Base-by-base conservation (phyloP, 2,797 vertebrate species). In the Nannoperca australis region DNA sequence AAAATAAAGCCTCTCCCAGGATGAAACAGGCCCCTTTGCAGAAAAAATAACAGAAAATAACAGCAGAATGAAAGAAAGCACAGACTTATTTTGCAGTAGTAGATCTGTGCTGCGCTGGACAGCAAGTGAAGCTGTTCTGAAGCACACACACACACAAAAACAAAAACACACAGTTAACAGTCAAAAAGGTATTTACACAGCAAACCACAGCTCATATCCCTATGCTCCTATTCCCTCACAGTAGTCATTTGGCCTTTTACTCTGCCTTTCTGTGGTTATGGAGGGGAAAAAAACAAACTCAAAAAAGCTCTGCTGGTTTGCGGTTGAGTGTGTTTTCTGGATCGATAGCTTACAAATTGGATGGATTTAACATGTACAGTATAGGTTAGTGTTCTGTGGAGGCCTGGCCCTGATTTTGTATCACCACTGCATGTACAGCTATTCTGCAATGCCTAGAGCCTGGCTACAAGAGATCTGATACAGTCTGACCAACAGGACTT, bases 341-440 rank as follows among this genome's bases (percentile, higher is more conserved):
- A 91, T 93, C 82, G 44, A 91, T 92, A 77, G 67, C 64, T 27
- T 65, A 89, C 80, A 91, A 85, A 90, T 85, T 78, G 87, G 80
- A 85, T 86, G 82, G 73, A 83, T 88, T 76, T 88, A 76, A 89
- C 85, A 84, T 5, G 32, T 70, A 72, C 72, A 71, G 78, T 76
- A 72, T 64, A 78, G 75, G 70, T 80, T 83, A 68, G 66, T 24
- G 51, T 50, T 85, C 84, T 53, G 76, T 15, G 27, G 82, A 83
- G 68, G 11, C 69, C 50, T 42, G 49, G 67, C 78, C 73, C 71
- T 72, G 64, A 87, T 91, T 85, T 78, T 65, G 49, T 76, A 78
- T 82, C 73, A 63, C 60, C 27, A 11, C 49, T 55, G 40, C 79
- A 67, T 44, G 24, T 51, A 66, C 20, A 53, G 62, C n/a, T 32